These are phyloP conservation scores for Morone chrysops DNA, from an alignment of 2,113 vertebrate species.

Conservation along the genomic window DNA sequence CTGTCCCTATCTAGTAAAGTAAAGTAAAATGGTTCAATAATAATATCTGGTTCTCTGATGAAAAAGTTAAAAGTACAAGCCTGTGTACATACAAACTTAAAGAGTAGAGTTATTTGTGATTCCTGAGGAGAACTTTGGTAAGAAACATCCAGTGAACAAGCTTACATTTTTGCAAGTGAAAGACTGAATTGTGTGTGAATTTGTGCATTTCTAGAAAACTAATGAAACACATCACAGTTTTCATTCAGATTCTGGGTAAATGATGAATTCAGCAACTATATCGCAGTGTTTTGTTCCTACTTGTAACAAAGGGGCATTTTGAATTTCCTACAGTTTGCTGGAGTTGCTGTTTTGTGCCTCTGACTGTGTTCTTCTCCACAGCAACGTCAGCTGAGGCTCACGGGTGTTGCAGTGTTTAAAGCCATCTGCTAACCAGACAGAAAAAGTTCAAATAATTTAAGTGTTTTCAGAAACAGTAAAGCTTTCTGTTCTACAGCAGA, in stretches of 20 bases:
- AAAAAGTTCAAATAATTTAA: conserved; percentile 7
- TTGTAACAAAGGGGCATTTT: conserved; percentile 28
- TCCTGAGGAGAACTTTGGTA: background rate
- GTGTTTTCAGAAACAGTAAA: conserved; percentile 20
- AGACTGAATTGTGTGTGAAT: too few relatives aligned
- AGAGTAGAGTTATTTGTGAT: background rate
- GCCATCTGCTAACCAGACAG: conserved; percentile 43
- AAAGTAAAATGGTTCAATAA: background rate
- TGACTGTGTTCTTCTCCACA: conserved; percentile 9
- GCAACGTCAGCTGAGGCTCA: conserved; percentile 31
- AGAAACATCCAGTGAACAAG: background rate
- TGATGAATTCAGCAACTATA: conserved; percentile 6
- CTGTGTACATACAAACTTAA: background rate
- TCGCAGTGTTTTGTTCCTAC: background rate
- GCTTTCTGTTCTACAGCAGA: conserved; percentile 8
- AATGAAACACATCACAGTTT: conserved; percentile 2
- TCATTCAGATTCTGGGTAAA: background rate
- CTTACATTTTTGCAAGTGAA: too few relatives aligned
- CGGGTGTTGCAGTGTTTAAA: conserved; percentile 1
- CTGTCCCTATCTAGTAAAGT: background rate
- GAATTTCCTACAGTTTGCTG: conserved; percentile 4
- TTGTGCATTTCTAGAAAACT: background rate
- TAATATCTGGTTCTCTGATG: background rate
- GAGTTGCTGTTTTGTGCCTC: conserved; percentile 14
- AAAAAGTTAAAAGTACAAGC: background rate